Evolutionary conservation across 2,797 vertebrate species (phyloP).

Genomic region (Danionella dracula): DNA sequence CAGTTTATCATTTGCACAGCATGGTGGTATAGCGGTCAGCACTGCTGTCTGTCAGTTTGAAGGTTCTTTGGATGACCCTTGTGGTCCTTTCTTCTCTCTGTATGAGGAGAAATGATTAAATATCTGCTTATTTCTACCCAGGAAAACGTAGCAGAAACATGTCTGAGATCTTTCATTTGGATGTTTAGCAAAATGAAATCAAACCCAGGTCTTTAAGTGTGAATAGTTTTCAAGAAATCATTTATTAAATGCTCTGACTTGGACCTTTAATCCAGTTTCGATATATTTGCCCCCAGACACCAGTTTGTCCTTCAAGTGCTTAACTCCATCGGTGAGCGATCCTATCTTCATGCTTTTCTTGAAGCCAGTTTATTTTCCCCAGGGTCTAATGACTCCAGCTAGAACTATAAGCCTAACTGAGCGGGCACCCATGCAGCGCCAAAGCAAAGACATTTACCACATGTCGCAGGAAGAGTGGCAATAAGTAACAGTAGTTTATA

Average conservation of each 20-base stretch:
- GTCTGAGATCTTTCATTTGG: not conserved
- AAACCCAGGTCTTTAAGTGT: not conserved
- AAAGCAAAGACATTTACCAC: conserved; percentile 35
- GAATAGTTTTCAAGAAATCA: conserved; percentile 3
- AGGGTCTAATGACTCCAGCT: conserved; percentile 29
- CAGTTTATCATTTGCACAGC: no score
- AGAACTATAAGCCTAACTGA: conserved; percentile 25
- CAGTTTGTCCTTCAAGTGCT: conserved; percentile 28
- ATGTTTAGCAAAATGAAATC: not conserved
- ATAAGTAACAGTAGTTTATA: conserved; percentile 36
- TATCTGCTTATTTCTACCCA: no score
- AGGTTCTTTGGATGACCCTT: no score
- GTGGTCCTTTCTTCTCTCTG: no score
- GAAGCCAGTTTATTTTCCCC: conserved; percentile 23
- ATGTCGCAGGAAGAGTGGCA: conserved; percentile 12
- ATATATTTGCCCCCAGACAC: conserved; percentile 24
- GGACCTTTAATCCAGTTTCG: not conserved
- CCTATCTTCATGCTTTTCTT: conserved; percentile 19
- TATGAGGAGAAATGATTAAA: no score
- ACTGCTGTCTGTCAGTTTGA: no score
- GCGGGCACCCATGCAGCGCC: conserved; percentile 25
- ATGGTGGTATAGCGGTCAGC: no score
- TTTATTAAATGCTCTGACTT: conserved; percentile 5
- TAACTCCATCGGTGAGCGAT: conserved; percentile 14
- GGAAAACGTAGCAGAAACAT: no score